Conservation (phyloP, 2,113 vertebrate species). For the Turnix velox region DNA sequence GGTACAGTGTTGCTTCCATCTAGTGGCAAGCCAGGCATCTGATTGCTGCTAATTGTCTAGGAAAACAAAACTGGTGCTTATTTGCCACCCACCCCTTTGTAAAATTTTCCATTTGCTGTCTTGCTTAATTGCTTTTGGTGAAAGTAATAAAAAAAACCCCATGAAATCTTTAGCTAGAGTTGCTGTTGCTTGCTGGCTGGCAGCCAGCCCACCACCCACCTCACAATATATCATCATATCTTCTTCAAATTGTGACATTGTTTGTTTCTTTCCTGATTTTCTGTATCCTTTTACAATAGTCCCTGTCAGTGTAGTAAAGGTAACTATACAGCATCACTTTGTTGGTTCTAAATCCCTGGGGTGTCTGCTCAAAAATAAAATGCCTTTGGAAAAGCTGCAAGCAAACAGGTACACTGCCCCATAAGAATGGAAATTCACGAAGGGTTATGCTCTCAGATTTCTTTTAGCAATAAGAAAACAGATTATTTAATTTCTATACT, state of each 20-base stretch:
- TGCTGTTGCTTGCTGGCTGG: not conserved
- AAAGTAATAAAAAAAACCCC: not conserved
- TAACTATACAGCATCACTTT: not conserved
- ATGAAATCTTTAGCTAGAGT: not conserved
- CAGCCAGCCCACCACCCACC: not conserved
- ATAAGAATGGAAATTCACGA: not conserved
- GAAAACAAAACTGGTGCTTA: not conserved
- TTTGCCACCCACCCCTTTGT: fast-evolving
- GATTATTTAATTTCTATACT: not conserved
- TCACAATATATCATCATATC: not conserved
- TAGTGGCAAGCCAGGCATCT: not conserved
- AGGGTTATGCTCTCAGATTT: not conserved
- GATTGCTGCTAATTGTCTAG: not conserved
- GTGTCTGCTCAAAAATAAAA: not conserved
- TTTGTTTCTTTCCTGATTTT: not conserved
- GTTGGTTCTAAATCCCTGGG: not conserved
- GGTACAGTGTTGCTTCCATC: not conserved
- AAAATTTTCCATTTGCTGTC: not conserved
- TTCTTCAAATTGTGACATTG: not conserved
- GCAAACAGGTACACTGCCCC: not conserved
- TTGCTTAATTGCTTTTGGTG: not conserved
- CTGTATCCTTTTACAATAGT: not conserved
- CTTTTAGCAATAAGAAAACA: not conserved
- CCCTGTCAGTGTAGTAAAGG: not conserved
- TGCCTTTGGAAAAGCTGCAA: not conserved